Evolutionary conservation across 2,113 vertebrate species (phyloP), one percentile per base, ranked within the genome.

Genomic region (Microtus montanus): DNA sequence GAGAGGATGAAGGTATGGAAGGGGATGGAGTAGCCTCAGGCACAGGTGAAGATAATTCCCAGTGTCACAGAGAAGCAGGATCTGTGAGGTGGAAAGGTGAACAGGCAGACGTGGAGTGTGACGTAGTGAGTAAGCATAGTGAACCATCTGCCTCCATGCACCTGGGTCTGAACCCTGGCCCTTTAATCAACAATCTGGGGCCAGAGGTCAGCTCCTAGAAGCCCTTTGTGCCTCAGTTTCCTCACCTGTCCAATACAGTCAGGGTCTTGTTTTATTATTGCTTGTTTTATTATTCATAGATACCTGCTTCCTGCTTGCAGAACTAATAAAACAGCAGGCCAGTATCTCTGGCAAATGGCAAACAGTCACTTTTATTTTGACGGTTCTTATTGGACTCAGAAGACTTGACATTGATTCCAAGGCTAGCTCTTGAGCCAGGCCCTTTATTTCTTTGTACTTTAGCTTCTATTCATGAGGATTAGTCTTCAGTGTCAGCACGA

Each of bases 121-220:
- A 20, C 28, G 1, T 3, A 52, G 38, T 0, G 11, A 14, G 47
- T 35, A 38, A 49, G 74, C 44, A 88, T 1, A 63, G 79, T 6
- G 44, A 44, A 1, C 0, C 1, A n/a, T 15, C 12, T 33, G 22
- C 2, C 7, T 28, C 58, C 47, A 44, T 19, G 2, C 1, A 14
- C 64, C 20, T 28, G 3, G 12, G 47, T n/a, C 44, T 78, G 63
- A 68, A 47, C 44, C 61, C 52, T 47, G 47, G 20, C 30, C 74
- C 22, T 30, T 54, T 5, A 52, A 19, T 17, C 52, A 75, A n/a
- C 28, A 78, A 73, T 54, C 12, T 79, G 9, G 20, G 11, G 28
- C 15, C 14, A 12, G 58, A 2, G 58, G 58, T 58, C 58, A 58
- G 58, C 1, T 58, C 58, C 58, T 58, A 58, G 41, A 28, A 58